Percentiles rank a stretch among this genome's conserved stretches.
phyloP scores from a whole-genome alignment of 2,113 vertebrate species.

The Ophthalmolycus amberensis region DNA sequence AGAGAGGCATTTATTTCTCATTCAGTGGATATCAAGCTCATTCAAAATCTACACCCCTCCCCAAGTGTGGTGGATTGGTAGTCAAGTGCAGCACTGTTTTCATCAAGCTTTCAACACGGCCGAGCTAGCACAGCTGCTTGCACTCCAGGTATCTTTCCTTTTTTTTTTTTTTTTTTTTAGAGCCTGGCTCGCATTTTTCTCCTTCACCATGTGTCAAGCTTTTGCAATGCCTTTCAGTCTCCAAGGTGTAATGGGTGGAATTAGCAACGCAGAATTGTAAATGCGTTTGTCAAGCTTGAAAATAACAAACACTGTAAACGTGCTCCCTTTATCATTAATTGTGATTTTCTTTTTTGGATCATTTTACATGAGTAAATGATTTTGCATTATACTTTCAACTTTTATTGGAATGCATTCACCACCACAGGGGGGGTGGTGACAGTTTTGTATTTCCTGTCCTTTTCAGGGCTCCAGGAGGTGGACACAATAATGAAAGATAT shows the following conservation, averaged over 20 bases:
- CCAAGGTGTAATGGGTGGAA: conserved; percentile 22
- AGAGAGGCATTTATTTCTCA: conserved; percentile 74
- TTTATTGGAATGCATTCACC: neutral
- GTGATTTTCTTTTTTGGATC: conserved; percentile 9
- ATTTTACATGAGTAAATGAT: neutral
- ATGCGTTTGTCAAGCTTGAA: conserved; percentile 1
- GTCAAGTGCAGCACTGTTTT: conserved; percentile 60
- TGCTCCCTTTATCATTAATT: conserved; percentile 23
- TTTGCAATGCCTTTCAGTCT: conserved; percentile 24
- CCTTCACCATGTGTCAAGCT: conserved; percentile 14
- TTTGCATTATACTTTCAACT: neutral
- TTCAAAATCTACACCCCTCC: conserved; percentile 62
- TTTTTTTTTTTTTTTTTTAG: neutral
- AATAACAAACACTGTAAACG: conserved; percentile 20
- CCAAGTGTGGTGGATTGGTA: conserved; percentile 49
- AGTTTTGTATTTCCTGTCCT: neutral
- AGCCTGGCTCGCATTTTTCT: conserved; percentile 8
- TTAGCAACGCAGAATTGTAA: conserved; percentile 28
- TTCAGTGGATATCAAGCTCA: conserved; percentile 75
- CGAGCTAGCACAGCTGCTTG: conserved; percentile 63
- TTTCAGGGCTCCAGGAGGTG: neutral
- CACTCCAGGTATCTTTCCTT: conserved; percentile 52
- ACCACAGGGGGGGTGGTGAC: neutral
- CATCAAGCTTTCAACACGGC: conserved; percentile 42
- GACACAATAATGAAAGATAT: neutral